Conservation (phyloP, 2,797 vertebrate genomes). For the Coendou prehensilis region DNA sequence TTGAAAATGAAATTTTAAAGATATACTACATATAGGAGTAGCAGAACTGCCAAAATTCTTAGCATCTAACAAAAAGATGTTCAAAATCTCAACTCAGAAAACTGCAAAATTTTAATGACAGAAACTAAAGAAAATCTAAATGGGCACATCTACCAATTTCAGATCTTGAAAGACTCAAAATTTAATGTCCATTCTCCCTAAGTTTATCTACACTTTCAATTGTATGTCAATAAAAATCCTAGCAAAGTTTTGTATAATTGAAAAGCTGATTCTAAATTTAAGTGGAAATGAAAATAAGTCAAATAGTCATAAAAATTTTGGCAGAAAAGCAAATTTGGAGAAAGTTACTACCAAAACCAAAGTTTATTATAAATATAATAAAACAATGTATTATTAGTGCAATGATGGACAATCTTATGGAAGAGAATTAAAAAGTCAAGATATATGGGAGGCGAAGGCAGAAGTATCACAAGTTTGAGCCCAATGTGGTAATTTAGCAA, state of each 20-base stretch:
- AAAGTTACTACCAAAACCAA: slow-evolving; percentile 8
- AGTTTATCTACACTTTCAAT: not conserved
- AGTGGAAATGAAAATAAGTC: not conserved
- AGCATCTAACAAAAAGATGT: not conserved
- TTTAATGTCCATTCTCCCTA: not conserved
- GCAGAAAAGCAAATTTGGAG: not conserved
- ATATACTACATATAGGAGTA: not conserved
- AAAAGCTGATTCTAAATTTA: not conserved
- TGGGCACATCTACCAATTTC: not conserved
- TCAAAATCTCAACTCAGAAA: not conserved
- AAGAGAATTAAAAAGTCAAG: not conserved
- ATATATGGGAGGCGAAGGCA: too few species aligned
- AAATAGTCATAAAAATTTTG: not conserved
- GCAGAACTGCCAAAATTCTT: slow-evolving; percentile 11
- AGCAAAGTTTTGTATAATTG: not conserved
- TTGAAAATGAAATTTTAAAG: not conserved
- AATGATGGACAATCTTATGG: not conserved
- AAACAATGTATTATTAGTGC: not conserved
- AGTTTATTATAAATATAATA: not conserved
- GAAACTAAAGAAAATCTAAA: not conserved
- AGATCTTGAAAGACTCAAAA: not conserved
- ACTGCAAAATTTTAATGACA: not conserved
- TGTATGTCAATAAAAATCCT: not conserved
- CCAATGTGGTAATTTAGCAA: too few species aligned
- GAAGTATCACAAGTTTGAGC: too few species aligned